phyloP scores from a whole-genome alignment of 2,797 vertebrate genomes.

The Alectoris magna region DNA sequence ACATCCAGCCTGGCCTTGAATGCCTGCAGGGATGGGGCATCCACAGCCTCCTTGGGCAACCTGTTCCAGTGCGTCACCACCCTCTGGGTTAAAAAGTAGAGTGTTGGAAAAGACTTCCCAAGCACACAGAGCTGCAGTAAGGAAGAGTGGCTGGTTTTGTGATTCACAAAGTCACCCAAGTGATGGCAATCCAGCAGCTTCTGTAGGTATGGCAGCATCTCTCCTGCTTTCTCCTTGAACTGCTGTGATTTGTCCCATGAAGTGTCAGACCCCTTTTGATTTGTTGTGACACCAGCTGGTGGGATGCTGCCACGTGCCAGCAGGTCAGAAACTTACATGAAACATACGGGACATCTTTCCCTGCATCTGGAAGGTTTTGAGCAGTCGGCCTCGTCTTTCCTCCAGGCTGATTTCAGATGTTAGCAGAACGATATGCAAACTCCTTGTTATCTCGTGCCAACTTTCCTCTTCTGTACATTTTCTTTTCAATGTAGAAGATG shows the following conservation, averaged over 20 bases:
- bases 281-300: neutral
- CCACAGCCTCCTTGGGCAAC: too few relatives aligned
- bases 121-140: neutral
- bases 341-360: neutral
- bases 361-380: constrained; percentile 19
- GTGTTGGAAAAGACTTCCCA: neutral
- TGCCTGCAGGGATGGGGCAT: too few relatives aligned
- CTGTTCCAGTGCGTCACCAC: too few relatives aligned
- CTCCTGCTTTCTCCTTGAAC: neutral
- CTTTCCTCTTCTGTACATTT: constrained; percentile 3
- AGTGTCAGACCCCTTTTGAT: neutral
- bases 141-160: neutral
- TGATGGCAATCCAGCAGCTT: neutral
- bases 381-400: neutral
- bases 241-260: neutral
- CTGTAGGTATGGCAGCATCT: neutral
- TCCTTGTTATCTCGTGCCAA: neutral
- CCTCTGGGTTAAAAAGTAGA: neutral
- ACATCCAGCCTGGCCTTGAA: too few relatives aligned
- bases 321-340: constrained; percentile 13
- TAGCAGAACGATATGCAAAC: neutral
- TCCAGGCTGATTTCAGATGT: constrained; percentile 13
- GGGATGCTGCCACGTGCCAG: fast-evolving
- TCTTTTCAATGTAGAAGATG: constrained; percentile 10
- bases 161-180: neutral